Evolutionary conservation across 2,797 vertebrate species (phyloP).

Genomic region (Loriculus beryllinus): DNA sequence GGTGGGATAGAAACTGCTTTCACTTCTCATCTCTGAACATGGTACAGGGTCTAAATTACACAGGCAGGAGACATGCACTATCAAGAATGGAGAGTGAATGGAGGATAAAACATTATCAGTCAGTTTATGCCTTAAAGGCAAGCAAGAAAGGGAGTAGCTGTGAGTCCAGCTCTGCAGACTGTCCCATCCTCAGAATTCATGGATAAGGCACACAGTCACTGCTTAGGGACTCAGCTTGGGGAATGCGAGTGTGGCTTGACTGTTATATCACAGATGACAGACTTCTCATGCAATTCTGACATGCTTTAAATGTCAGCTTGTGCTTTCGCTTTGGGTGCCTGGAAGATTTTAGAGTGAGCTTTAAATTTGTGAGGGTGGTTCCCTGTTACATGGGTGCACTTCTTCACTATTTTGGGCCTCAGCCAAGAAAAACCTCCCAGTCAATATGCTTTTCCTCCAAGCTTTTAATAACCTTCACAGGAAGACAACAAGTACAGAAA

Average conservation of each 20-base stretch:
- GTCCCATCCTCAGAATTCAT: fast-evolving
- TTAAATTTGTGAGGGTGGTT: not conserved
- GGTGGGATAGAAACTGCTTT: not conserved
- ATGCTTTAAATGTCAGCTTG: not conserved
- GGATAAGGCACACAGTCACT: not conserved
- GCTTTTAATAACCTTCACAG: not conserved
- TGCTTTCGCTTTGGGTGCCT: not conserved
- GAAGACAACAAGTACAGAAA: not conserved
- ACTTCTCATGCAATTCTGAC: not conserved
- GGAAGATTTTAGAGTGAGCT: not conserved
- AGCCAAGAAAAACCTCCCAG: not conserved
- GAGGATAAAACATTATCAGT: not conserved
- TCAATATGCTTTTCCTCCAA: not conserved
- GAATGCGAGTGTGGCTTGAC: fast-evolving
- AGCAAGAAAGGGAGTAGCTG: not conserved
- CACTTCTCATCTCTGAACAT: not conserved
- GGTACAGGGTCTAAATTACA: not conserved
- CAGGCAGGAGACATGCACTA: not conserved
- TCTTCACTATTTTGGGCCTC: not conserved
- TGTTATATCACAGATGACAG: not conserved
- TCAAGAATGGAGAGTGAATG: not conserved
- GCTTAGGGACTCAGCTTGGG: not conserved
- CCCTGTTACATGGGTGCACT: not conserved
- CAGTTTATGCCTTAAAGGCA: not conserved
- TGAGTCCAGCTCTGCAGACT: not conserved